Conservation (phyloP, 1,140 invertebrate species). For the Ceratina australensis region DNA sequence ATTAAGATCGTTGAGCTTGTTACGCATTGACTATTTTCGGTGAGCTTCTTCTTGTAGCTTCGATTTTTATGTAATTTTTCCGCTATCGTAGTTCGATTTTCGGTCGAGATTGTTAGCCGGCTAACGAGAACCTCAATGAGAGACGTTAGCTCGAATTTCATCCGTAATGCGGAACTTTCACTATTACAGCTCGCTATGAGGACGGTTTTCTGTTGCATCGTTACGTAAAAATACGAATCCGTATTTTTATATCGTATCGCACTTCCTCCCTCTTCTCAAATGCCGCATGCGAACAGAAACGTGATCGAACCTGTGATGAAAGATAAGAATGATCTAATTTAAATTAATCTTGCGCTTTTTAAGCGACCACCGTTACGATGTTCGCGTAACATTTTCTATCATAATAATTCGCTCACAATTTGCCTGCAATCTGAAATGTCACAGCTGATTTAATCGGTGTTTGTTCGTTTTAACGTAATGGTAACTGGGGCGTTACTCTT, state of each 20-base stretch:
- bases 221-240: slow-evolving; percentile 52
- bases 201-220: slow-evolving; percentile 57
- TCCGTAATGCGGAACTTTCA: slow-evolving; percentile 48
- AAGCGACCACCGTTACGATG: no score
- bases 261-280: slow-evolving; percentile 16
- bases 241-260: slow-evolving; percentile 27
- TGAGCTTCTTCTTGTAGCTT: not conserved
- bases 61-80: not conserved
- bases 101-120: not conserved
- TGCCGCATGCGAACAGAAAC: not conserved
- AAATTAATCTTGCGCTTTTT: no score
- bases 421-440: not conserved
- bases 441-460: not conserved
- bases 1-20: not conserved
- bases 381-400: no score
- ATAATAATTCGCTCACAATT: no score
- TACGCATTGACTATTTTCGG: not conserved
- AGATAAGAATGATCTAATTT: no score
- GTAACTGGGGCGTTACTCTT: not conserved
- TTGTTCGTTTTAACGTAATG: slow-evolving; percentile 6
- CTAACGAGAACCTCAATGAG: not conserved
- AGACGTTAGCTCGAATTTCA: slow-evolving; percentile 49
- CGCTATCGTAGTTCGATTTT: not conserved
- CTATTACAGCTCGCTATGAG: slow-evolving; percentile 10
- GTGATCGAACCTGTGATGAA: not conserved